A percentile compares a stretch with the other conserved stretches of the same genome.
phyloP scores from a whole-genome alignment of 2,888 invertebrate genomes.

The Cataglyphis cursor region DNA sequence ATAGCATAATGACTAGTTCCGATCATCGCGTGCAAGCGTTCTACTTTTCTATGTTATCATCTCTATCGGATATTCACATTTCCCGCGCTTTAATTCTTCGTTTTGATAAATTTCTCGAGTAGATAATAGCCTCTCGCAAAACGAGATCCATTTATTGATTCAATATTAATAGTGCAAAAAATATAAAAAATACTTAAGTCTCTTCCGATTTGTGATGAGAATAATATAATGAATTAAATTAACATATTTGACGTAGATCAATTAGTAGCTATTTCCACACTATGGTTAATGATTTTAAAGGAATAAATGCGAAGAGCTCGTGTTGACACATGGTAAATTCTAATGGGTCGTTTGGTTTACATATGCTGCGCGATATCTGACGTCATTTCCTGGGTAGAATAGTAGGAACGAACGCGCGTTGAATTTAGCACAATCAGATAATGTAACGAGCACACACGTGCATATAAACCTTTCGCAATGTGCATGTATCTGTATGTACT shows the following conservation, averaged over 20 bases:
- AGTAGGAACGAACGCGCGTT: constrained; percentile 71
- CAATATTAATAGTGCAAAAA: not conserved
- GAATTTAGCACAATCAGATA: constrained; percentile 81
- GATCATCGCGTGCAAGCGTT: not conserved
- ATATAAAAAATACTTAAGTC: not conserved
- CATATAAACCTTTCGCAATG: constrained; percentile 60
- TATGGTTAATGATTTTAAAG: not conserved
- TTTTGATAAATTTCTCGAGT: not conserved
- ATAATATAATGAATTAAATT: not conserved
- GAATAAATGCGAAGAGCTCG: not conserved
- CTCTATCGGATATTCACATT: not conserved
- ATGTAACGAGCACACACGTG: constrained; percentile 69
- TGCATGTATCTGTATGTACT: constrained; percentile 25
- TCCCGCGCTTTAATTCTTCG: not conserved
- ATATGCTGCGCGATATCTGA: constrained; percentile 65
- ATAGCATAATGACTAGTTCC: not conserved
- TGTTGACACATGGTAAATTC: constrained; percentile 60
- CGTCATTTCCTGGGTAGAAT: constrained; percentile 78
- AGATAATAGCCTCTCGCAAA: not conserved
- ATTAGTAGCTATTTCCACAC: not conserved
- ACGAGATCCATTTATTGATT: not conserved
- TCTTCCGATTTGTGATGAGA: not conserved
- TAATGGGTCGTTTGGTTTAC: constrained; percentile 51
- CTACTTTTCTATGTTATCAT: not conserved
- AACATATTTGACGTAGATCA: not conserved